Conservation (phyloP, 2,797 vertebrate genomes). For the Furcifer pardalis region DNA sequence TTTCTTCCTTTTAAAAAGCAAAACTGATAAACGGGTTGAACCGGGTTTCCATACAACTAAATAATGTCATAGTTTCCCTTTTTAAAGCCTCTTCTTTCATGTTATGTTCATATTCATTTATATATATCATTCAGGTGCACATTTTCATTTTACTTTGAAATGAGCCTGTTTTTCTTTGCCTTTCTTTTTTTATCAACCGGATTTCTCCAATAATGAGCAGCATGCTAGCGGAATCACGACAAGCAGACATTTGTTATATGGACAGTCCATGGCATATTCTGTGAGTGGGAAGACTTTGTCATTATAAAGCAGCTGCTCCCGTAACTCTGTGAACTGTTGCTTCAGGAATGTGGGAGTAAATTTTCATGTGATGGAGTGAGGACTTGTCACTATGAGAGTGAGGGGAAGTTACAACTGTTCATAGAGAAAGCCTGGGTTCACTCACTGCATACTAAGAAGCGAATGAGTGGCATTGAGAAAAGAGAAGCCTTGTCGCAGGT, state of each 20-base stretch:
- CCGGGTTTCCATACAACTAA: not conserved
- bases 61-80: not conserved
- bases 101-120: not conserved
- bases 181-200: not conserved
- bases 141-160: not conserved
- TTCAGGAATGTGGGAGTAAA: not conserved
- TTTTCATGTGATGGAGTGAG: conserved; percentile 5
- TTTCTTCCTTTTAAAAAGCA: not conserved
- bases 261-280: conserved; percentile 10
- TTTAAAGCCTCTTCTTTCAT: not conserved
- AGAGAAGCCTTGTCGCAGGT: not conserved
- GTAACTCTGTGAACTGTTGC: not conserved
- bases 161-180: not conserved
- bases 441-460: not conserved
- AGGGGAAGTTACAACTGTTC: not conserved
- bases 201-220: not conserved
- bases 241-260: not conserved
- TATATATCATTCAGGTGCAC: not conserved
- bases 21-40: not conserved
- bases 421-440: not conserved
- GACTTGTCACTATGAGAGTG: not conserved
- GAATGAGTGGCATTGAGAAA: not conserved
- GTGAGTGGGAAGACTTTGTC: not conserved
- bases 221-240: not conserved
- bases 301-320: conserved; percentile 2